Base-by-base conservation (phyloP, 2,113 vertebrate species). In the Archocentrus centrarchus region DNA sequence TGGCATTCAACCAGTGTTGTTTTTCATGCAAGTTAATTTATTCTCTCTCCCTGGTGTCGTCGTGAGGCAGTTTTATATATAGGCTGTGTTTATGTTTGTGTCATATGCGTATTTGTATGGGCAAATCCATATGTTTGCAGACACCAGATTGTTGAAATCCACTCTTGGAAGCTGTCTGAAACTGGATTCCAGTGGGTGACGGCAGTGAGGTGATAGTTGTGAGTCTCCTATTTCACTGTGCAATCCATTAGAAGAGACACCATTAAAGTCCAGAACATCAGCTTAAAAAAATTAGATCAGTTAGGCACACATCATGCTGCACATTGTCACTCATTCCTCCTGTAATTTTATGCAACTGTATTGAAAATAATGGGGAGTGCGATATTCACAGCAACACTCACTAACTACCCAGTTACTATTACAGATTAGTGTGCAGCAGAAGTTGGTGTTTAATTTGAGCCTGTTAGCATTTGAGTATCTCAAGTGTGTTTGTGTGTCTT, bases 141-240 rank as follows among this genome's bases (percentile, higher is more conserved):
- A 37, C 32, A 18, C 17, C 37, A 53, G 22, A 32, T 77, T 73
- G 81, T 68, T 66, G 30, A 37, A 63, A 64, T 44, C 24, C 2
- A 68, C 58, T 58, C 18, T 30, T 11, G 66, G 50, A 77, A 61
- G 57, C 22, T 24, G 22, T 79, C 64, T 87, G 77, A 88, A 83
- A 87, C 82, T 58, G 8, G 75, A 64, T 39, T 77, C 79, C 37
- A n/a, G 5, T 75, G 13, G n/a, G 85, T 73, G 73, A 80, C 41
- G 75, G 75, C 13, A 75, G 77, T 64, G 81, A 90, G 32, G 59
- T 53, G 80, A 87, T 83, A 81, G 75, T 5, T 61, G 24, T 1
- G 60, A 84, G 64, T 76, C 8, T 92, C 75, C 60, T 37, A 55
- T 88, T 83, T 88, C 86, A 82, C 84, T 77, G 61, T 44, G 55